Conservation (phyloP, 2,797 vertebrate genomes). For the Gallinago stenura region DNA sequence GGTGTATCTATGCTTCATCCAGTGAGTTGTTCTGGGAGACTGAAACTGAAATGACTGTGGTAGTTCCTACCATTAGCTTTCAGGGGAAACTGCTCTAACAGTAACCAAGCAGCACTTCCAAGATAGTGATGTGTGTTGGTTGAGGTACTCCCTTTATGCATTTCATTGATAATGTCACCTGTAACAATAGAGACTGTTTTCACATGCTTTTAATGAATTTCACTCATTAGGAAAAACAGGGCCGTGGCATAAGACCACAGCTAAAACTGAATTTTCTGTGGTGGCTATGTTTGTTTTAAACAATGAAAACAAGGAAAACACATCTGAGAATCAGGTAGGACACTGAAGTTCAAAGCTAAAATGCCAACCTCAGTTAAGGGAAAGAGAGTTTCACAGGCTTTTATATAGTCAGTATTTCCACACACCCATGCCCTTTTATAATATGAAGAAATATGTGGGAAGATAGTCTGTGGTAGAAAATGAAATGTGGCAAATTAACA, state of each 20-base stretch:
- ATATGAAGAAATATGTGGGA: not conserved
- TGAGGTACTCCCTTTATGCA: not conserved
- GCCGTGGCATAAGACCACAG: not conserved
- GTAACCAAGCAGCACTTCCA: not conserved
- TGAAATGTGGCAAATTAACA: not conserved
- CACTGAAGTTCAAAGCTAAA: not conserved
- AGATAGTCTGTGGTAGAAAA: not conserved
- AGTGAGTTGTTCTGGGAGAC: not conserved
- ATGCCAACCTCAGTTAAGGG: not conserved
- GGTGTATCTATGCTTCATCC: not conserved
- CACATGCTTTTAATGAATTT: not conserved
- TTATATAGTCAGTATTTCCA: not conserved
- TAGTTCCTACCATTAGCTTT: not conserved
- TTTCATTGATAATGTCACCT: not conserved
- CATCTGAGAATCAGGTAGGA: not conserved
- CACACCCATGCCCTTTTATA: not conserved
- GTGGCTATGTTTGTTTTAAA: not conserved
- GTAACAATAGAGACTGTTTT: not conserved
- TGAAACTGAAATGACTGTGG: not conserved
- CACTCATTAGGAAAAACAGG: not conserved
- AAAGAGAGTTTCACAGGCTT: not conserved
- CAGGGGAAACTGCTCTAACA: not conserved
- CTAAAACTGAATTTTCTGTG: not conserved
- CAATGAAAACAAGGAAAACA: not conserved
- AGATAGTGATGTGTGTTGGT: rapidly evolving